Percentiles rank a stretch among this genome's conserved stretches.
These are phyloP conservation scores for Emys orbicularis DNA, from an alignment of 2,797 vertebrate species.

Conservation along the genomic window DNA sequence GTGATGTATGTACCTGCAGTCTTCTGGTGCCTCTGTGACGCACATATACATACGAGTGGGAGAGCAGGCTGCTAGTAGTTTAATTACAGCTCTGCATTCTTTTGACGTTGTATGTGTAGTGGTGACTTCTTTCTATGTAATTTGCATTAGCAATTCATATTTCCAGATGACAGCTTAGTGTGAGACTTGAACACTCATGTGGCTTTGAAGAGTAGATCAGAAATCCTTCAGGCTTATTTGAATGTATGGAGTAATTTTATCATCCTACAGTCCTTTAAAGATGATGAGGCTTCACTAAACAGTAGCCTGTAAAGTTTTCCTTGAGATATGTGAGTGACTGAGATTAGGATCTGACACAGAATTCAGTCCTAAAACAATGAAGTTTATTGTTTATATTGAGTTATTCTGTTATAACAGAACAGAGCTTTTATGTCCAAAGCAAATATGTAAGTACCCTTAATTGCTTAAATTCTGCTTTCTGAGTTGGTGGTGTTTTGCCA, in stretches of 20 bases:
- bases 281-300: background rate
- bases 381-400: background rate
- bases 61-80: background rate
- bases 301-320: background rate
- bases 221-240: background rate
- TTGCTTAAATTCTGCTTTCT: background rate
- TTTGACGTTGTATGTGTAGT: background rate
- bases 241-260: background rate
- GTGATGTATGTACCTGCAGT: too few species aligned
- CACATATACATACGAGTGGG: background rate
- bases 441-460: background rate
- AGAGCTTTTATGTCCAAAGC: background rate
- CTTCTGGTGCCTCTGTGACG: background rate
- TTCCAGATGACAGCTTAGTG: background rate
- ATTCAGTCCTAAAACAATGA: background rate
- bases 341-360: background rate
- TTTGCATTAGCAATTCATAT: background rate
- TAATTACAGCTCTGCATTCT: background rate
- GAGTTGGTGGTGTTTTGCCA: background rate
- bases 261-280: background rate
- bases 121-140: background rate
- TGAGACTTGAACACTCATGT: background rate
- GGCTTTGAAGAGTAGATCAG: background rate
- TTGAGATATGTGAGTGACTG: background rate
- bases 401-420: background rate